Evolutionary conservation across 2,797 vertebrate species (phyloP).

Genomic region (Momotus momota): DNA sequence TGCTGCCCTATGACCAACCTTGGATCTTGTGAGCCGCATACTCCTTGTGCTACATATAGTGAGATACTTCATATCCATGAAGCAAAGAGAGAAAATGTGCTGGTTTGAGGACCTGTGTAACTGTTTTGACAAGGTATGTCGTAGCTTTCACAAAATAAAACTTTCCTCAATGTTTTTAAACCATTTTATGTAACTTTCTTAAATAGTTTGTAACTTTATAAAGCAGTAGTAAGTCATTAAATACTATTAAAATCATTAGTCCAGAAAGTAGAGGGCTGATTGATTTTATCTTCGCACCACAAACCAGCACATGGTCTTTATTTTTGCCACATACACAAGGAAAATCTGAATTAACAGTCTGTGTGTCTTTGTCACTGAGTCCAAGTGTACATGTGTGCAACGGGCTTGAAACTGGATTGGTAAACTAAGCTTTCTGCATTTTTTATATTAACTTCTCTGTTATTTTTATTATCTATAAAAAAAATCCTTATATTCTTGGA

Average conservation of each 20-base stretch:
- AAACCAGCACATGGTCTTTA: background rate
- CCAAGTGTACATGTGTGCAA: background rate
- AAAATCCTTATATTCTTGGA: background rate
- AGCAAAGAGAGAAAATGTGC: background rate
- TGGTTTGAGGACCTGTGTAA: background rate
- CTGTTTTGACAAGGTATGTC: background rate
- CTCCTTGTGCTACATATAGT: background rate
- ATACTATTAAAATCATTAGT: background rate
- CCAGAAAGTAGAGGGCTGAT: background rate
- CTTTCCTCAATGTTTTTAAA: background rate
- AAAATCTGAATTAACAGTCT: background rate
- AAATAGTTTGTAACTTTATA: background rate
- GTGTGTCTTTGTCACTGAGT: background rate
- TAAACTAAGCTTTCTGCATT: background rate
- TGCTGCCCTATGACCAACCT: background rate
- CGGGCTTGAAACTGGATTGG: background rate
- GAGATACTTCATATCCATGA: background rate
- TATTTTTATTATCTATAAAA: background rate
- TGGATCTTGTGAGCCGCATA: background rate
- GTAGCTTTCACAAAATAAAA: background rate
- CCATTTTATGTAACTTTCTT: background rate
- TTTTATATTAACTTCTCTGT: background rate
- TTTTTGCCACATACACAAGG: background rate
- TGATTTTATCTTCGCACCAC: background rate
- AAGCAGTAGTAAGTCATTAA: background rate